Percentiles rank a stretch among this genome's conserved stretches.
Evolutionary conservation across 2,113 vertebrate genomes (phyloP).

Genomic region (Pelusios castaneus): DNA sequence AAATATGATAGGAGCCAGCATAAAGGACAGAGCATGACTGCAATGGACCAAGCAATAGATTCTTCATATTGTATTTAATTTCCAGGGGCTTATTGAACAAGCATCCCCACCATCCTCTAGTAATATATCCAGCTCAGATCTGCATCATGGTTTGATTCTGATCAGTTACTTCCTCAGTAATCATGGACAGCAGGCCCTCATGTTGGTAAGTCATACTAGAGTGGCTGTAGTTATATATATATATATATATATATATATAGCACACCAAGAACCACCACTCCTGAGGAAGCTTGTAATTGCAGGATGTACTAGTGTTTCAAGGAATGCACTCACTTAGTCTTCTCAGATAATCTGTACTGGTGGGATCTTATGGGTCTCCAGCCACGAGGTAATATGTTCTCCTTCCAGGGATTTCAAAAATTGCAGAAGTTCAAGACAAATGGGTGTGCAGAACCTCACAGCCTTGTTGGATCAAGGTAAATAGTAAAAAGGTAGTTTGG

Average conservation of each 20-base stretch:
- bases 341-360: background rate
- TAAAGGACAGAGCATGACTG: background rate
- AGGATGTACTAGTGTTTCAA: background rate
- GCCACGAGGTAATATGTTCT: background rate
- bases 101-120: background rate
- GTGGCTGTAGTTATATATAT: background rate
- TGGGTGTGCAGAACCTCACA: background rate
- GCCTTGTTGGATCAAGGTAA: background rate
- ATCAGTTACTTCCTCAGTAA: background rate
- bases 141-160: background rate
- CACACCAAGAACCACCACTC: background rate
- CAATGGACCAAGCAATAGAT: background rate
- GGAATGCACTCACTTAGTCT: rapidly evolving
- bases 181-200: background rate
- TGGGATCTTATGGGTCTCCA: background rate
- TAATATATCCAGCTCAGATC: background rate
- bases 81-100: background rate
- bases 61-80: background rate
- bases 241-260: too few species aligned
- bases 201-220: background rate
- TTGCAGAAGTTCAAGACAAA: background rate
- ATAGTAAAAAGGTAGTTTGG: too few species aligned
- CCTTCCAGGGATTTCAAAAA: too few species aligned
- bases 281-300: background rate
- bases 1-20: background rate